These are phyloP conservation scores for Aphelenchoides bicaudatus DNA, from an alignment of 2,888 invertebrate species.

Conservation along the genomic window DNA sequence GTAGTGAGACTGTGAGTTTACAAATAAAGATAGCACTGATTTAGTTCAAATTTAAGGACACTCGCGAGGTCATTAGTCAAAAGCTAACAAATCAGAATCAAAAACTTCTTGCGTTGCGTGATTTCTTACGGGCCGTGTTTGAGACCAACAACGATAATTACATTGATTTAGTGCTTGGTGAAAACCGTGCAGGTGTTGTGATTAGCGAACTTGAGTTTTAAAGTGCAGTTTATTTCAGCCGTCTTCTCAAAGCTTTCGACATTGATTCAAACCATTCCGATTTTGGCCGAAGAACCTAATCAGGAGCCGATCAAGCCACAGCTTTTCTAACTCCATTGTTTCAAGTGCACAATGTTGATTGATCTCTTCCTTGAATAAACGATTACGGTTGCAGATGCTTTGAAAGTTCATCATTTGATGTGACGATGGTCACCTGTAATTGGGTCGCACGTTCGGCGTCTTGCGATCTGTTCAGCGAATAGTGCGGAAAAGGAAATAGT, in stretches of 20 bases:
- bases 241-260: constrained; percentile 28
- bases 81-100: constrained; percentile 24
- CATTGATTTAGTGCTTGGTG: constrained; percentile 33
- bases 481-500: not conserved
- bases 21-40: not conserved
- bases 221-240: constrained; percentile 12
- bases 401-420: not conserved
- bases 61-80: constrained; percentile 8
- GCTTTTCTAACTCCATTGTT: not conserved
- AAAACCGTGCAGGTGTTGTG: constrained; percentile 29
- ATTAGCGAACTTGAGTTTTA: constrained; percentile 4
- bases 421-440: not conserved
- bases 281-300: constrained; percentile 5
- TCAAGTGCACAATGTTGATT: not conserved
- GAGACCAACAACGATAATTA: constrained; percentile 33
- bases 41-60: constrained; percentile 16
- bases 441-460: not conserved
- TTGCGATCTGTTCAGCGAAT: constrained; percentile 2
- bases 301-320: not conserved
- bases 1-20: constrained; percentile 1
- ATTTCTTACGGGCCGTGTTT: constrained; percentile 26
- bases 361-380: not conserved
- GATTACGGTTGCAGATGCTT: too few species aligned
- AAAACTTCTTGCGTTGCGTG: constrained; percentile 23
- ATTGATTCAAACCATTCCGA: constrained; percentile 24